phyloP scores from a whole-genome alignment of 2,888 invertebrate genomes.

The Leptopterna dolabrata region DNA sequence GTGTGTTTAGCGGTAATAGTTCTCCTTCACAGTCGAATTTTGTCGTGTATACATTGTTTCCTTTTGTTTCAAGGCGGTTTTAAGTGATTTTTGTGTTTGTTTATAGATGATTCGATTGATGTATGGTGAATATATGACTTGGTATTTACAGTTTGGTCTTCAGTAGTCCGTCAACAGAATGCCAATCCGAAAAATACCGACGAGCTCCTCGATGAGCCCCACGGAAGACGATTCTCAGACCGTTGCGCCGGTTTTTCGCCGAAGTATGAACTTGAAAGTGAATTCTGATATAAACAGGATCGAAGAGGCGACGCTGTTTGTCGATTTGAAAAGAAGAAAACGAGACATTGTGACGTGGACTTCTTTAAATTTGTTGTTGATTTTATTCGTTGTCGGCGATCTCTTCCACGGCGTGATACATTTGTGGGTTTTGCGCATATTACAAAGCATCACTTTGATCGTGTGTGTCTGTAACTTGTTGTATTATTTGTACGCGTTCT shows the following conservation, averaged over 20 bases:
- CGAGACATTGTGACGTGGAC: constrained; percentile 27
- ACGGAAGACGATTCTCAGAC: background rate
- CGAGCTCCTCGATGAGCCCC: background rate
- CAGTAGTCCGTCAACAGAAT: background rate
- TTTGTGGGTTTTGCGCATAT: constrained; percentile 11
- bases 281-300: constrained; percentile 20
- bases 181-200: constrained; percentile 22
- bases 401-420: background rate
- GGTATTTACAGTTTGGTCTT: too few relatives aligned
- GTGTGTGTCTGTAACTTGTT: constrained; percentile 32
- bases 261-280: background rate
- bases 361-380: constrained; percentile 5
- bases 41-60: too few relatives aligned
- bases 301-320: constrained; percentile 6
- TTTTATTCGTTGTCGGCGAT: constrained; percentile 1
- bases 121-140: too few relatives aligned
- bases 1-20: too few relatives aligned
- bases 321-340: constrained; percentile 18
- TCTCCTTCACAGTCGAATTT: too few relatives aligned
- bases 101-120: too few relatives aligned
- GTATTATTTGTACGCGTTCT: constrained; percentile 30
- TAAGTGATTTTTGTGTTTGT: too few relatives aligned
- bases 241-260: background rate
- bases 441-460: background rate
- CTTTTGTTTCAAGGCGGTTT: too few relatives aligned